These are phyloP conservation scores for Aspidiotus rigidus DNA, from an alignment of 2,888 invertebrate genomes.

Conservation along the genomic window DNA sequence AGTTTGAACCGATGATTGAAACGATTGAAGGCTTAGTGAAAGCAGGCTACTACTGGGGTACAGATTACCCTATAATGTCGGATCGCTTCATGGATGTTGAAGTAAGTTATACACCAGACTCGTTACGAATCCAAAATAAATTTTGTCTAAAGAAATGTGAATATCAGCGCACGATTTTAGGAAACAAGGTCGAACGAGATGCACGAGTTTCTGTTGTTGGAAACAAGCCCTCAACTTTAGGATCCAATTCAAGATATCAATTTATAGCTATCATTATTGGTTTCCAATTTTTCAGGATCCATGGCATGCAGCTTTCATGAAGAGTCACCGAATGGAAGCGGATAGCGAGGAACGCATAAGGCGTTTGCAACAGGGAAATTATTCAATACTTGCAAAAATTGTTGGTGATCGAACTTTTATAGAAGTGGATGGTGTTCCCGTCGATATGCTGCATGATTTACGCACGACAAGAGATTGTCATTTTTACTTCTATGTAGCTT, in stretches of 20 bases:
- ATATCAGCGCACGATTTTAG: too few relatives aligned
- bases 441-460: slow-evolving; percentile 29
- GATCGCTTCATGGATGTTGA: background rate
- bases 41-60: slow-evolving; percentile 34
- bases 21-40: slow-evolving; percentile 31
- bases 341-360: slow-evolving; percentile 23
- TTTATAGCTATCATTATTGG: too few relatives aligned
- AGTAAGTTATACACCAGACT: too few relatives aligned
- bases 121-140: too few relatives aligned
- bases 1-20: slow-evolving; percentile 29
- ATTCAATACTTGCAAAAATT: slow-evolving; percentile 34
- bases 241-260: too few relatives aligned
- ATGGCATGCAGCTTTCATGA: slow-evolving; percentile 31
- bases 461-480: slow-evolving; percentile 32
- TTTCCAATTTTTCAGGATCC: slow-evolving; percentile 21
- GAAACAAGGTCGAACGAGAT: too few relatives aligned
- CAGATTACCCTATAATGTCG: slow-evolving; percentile 27
- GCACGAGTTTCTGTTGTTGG: too few relatives aligned
- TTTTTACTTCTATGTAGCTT: slow-evolving; percentile 28
- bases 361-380: slow-evolving; percentile 33
- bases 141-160: too few relatives aligned
- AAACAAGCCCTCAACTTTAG: too few relatives aligned
- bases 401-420: slow-evolving; percentile 35
- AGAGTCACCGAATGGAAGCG: slow-evolving; percentile 27
- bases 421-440: slow-evolving; percentile 35